phyloP scores from a whole-genome alignment of 35 echinoderm and acorn worm genomes.

The Ptychodera flava region DNA sequence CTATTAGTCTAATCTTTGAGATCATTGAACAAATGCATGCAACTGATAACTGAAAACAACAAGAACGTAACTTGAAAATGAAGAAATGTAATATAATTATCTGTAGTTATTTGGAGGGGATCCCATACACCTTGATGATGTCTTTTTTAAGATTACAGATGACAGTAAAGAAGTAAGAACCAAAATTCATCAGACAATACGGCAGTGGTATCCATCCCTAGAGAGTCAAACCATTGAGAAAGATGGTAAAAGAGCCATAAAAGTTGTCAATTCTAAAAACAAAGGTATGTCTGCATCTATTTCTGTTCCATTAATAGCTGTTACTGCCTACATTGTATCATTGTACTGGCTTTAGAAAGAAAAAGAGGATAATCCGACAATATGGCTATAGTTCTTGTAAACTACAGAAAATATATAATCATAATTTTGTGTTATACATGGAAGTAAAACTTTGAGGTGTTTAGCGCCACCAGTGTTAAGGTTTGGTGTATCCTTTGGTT shows the following conservation, averaged over 20 bases:
- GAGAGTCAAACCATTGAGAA: conserved; percentile 53
- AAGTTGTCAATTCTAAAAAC: conserved; percentile 22
- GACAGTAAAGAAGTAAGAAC: conserved; percentile 49
- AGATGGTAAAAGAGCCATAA: conserved; percentile 44
- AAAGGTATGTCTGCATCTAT: conserved; percentile 21
- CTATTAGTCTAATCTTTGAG: too few relatives aligned
- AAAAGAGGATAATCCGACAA: conserved; percentile 34
- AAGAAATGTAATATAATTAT: too few relatives aligned
- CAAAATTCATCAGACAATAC: conserved; percentile 48
- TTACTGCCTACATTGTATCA: background rate
- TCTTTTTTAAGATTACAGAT: conserved; percentile 32
- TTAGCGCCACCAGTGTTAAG: too few relatives aligned
- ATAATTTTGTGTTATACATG: background rate
- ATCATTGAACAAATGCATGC: too few relatives aligned
- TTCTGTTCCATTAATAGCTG: background rate
- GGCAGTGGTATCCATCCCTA: conserved; percentile 38
- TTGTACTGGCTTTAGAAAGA: background rate
- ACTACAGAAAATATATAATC: conserved; percentile 15
- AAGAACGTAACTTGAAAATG: too few relatives aligned
- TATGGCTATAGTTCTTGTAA: conserved; percentile 17
- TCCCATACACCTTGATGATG: too few relatives aligned
- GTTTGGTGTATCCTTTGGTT: too few relatives aligned
- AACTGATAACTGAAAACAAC: background rate
- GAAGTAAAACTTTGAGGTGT: background rate
- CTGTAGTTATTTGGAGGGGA: too few relatives aligned